Conservation (phyloP, 2,113 vertebrate genomes). For the Danio rerio region DNA sequence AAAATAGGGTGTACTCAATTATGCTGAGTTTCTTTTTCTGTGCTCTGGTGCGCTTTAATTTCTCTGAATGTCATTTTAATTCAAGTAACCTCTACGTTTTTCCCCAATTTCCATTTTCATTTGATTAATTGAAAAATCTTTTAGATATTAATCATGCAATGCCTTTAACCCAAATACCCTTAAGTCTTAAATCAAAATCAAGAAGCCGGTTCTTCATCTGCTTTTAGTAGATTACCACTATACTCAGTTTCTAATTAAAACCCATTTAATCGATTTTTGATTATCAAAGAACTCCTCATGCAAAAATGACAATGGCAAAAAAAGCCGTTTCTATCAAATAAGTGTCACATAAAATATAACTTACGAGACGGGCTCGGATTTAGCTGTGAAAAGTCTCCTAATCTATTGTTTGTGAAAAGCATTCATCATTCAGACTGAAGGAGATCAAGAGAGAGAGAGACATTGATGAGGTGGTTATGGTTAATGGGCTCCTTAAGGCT, state of each 20-base stretch:
- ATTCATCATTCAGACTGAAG: neutral
- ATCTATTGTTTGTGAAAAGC: neutral
- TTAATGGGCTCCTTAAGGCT: neutral
- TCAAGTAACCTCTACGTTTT: neutral
- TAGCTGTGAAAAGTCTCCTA: neutral
- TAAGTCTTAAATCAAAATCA: neutral
- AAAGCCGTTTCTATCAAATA: neutral
- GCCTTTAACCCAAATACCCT: neutral
- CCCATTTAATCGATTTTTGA: neutral
- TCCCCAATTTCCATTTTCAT: neutral
- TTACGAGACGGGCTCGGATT: neutral
- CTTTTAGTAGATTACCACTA: neutral
- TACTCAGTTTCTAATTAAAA: conserved; percentile 11
- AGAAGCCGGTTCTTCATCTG: neutral
- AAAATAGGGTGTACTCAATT: no score
- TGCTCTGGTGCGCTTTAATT: neutral
- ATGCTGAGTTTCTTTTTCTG: neutral
- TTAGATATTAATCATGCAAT: neutral
- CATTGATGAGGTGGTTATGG: neutral
- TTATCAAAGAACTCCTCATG: neutral
- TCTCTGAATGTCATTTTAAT: neutral
- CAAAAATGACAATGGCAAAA: neutral
- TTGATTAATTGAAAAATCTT: conserved; percentile 1
- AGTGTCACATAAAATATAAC: neutral
- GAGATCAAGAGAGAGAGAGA: neutral